Conservation (phyloP, 2,888 invertebrate species). For the Eurytoma adleriae region DNA sequence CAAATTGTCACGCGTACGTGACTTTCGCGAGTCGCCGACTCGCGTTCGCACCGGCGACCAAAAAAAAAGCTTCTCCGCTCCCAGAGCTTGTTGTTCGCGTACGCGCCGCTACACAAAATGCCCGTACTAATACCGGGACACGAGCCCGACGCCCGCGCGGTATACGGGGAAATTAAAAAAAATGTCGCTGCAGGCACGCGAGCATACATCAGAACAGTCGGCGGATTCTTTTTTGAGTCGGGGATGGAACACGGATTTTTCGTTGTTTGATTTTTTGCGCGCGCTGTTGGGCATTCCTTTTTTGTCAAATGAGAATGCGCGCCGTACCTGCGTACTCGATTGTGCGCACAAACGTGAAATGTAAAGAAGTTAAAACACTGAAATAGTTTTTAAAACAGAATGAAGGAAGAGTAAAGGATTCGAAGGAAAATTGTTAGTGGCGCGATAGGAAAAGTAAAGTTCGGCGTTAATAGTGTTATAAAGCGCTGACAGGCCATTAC, state of each 20-base stretch:
- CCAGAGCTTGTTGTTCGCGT: slow-evolving; percentile 19
- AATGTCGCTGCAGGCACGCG: neutral
- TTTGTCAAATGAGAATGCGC: neutral
- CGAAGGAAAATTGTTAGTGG: too few relatives aligned
- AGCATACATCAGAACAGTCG: neutral
- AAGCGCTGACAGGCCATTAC: too few relatives aligned
- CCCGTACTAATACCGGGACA: neutral
- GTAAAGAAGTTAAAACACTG: neutral
- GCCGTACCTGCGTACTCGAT: neutral
- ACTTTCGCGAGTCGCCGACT: slow-evolving; percentile 59
- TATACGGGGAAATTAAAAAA: too few relatives aligned
- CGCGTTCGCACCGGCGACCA: neutral
- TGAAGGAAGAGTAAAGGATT: too few relatives aligned
- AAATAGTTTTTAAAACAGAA: too few relatives aligned
- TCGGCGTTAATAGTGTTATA: too few relatives aligned
- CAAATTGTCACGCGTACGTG: slow-evolving; percentile 65
- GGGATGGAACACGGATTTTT: neutral
- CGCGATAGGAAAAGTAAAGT: too few relatives aligned
- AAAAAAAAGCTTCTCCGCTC: neutral
- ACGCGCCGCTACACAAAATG: slow-evolving; percentile 1
- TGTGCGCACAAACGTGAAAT: neutral
- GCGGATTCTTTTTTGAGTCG: neutral
- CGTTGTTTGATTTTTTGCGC: neutral
- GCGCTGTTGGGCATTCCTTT: neutral
- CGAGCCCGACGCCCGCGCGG: too few relatives aligned